Base-by-base conservation (phyloP, 2,113 vertebrate species). In the Chaenocephalus aceratus region DNA sequence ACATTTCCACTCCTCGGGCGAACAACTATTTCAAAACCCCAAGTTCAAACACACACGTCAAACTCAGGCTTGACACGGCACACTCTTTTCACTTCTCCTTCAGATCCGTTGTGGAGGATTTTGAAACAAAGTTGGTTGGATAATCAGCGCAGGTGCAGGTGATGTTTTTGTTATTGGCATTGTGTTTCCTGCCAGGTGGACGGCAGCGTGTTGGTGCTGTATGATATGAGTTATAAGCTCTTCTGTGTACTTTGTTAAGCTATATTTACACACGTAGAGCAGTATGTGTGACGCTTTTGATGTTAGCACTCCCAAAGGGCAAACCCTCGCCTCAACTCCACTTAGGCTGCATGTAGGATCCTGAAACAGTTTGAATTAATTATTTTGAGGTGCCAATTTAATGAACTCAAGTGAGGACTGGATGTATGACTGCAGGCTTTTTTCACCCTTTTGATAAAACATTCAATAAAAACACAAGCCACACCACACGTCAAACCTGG, bases 251-350 rank as follows among this genome's bases (percentile, higher is more conserved):
- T 83, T 71, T 72, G 58, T 75, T 85, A 80, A 88, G 57, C 84
- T 68, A 53, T 46, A 77, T 79, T 85, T 74, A 77, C 77, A 82
- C 48, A 65, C 21, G 34, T 14, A 52, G 49, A 76, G 36, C 51
- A 53, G 46, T 59, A 71, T 67, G 51, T 72, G 72, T 70, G 61
- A 15, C 67, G 53, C 72, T 77, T 90, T 90, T 92, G 85, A 90
- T 90, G 87, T 91, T 64, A 30, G 74, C 48, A 60, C 66, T 82
- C 57, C 86, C 83, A 74, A 79, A 80, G 82, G 87, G 86, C 71
- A 84, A 85, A 85, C 46, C 67, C 69, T 88, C 59, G 65, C 15
- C 48, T 80, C 26, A 0, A n/a, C 67, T 73, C 52, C 34, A 62
- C 69, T 66, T 61, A 11, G 46, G 52, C 71, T 62, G 75, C 88